These are phyloP conservation scores for Amblyopsis hoosieri DNA, from an alignment of 2,797 vertebrate species.

Conservation along the genomic window DNA sequence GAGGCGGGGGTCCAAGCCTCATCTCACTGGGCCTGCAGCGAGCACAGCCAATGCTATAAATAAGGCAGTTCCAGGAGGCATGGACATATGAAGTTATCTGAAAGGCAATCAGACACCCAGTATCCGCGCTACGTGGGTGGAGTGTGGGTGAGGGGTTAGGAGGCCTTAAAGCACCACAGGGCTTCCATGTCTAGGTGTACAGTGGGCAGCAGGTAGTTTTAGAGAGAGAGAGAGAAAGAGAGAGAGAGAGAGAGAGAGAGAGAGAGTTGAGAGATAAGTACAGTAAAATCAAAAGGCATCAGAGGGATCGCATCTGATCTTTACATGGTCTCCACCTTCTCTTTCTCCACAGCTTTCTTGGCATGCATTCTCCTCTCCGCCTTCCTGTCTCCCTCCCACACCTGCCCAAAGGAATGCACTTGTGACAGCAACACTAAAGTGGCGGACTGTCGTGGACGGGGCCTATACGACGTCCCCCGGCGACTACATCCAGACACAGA, in stretches of 20 bases:
- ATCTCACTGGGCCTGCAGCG: slow-evolving; percentile 60
- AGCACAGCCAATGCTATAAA: slow-evolving; percentile 71
- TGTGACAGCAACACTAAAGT: slow-evolving; percentile 83
- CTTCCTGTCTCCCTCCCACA: slow-evolving; percentile 51
- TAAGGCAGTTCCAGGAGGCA: slow-evolving; percentile 67
- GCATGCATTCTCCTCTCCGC: slow-evolving; percentile 68
- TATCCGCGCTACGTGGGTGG: slow-evolving; percentile 66
- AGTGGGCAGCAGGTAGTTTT: too few species aligned
- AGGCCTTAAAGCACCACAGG: slow-evolving; percentile 23
- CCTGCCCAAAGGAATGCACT: slow-evolving; percentile 88
- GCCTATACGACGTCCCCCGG: slow-evolving; percentile 86
- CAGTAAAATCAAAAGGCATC: not conserved
- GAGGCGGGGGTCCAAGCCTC: slow-evolving; percentile 27
- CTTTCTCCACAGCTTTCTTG: slow-evolving; percentile 73
- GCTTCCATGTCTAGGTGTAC: too few species aligned
- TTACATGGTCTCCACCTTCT: slow-evolving; percentile 1
- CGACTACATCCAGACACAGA: slow-evolving; percentile 84
- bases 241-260: too few species aligned
- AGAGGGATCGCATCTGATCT: too few species aligned
- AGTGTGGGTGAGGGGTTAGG: slow-evolving; percentile 65
- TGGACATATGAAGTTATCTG: slow-evolving; percentile 68
- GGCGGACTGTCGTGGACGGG: slow-evolving; percentile 88
- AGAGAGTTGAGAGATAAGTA: too few species aligned
- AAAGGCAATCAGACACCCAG: slow-evolving; percentile 70
- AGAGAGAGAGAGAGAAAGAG: too few species aligned